Percentiles rank a stretch among this genome's conserved stretches.
These are phyloP conservation scores for Rhinopomastus cyanomelas DNA, from an alignment of 2,113 vertebrate species.

Conservation along the genomic window DNA sequence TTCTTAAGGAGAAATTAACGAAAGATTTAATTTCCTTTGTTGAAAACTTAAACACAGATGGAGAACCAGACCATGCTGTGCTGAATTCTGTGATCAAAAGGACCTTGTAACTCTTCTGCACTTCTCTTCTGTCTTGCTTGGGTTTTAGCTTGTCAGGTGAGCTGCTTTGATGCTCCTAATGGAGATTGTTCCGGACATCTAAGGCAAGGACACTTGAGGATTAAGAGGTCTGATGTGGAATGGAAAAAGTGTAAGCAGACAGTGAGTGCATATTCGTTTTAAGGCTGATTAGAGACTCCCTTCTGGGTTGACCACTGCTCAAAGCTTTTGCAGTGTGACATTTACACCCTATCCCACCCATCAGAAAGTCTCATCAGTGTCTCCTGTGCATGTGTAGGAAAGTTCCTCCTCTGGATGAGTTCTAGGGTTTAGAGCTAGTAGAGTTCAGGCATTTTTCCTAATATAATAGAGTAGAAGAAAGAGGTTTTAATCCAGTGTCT, in stretches of 20 bases:
- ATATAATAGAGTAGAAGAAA: background rate
- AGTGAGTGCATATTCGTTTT: background rate
- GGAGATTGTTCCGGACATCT: background rate
- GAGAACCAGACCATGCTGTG: background rate
- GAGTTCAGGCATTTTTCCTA: background rate
- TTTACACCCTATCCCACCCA: background rate
- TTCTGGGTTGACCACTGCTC: background rate
- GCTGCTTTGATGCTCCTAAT: background rate
- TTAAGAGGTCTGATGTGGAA: background rate
- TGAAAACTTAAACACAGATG: fast-evolving
- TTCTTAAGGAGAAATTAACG: background rate
- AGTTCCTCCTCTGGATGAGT: background rate
- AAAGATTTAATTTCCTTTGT: background rate
- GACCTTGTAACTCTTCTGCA: fast-evolving
- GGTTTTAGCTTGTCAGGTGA: background rate
- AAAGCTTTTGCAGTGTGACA: background rate
- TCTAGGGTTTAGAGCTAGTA: background rate
- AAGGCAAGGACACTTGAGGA: background rate
- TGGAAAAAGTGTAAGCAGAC: background rate
- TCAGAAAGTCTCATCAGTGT: background rate
- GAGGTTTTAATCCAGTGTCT: background rate
- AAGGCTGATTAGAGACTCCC: background rate
- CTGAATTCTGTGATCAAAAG: background rate
- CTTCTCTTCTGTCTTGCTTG: background rate
- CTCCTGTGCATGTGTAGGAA: background rate